Evolutionary conservation across 1,140 invertebrate species (phyloP).

Genomic region (Neotoxoptera formosana): DNA sequence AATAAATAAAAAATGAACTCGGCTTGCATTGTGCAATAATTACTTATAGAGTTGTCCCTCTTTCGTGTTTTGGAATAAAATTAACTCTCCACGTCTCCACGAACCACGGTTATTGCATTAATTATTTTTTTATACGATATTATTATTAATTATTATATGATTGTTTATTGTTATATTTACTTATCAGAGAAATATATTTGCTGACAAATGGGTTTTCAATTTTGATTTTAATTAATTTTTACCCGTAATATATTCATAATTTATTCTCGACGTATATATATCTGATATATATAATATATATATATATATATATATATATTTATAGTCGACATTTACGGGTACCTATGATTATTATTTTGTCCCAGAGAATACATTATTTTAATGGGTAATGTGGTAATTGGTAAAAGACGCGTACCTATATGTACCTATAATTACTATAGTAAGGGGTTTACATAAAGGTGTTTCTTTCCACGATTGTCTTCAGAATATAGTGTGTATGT

Average conservation of each 20-base stretch:
- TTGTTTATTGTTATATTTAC: too few relatives aligned
- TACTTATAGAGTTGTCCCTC: not conserved
- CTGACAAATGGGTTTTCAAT: not conserved
- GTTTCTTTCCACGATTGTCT: not conserved
- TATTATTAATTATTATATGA: not conserved
- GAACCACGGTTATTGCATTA: not conserved
- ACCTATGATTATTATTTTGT: not conserved
- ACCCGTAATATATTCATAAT: not conserved
- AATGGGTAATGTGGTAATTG: not conserved
- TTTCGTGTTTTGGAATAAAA: not conserved
- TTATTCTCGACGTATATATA: not conserved
- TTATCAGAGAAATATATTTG: not conserved
- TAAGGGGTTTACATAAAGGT: not conserved
- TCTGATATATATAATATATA: too few relatives aligned
- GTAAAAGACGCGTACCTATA: not conserved
- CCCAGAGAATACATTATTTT: not conserved
- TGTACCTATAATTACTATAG: not conserved
- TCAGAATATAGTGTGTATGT: not conserved
- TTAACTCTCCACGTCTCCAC: not conserved
- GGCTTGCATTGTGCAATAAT: not conserved
- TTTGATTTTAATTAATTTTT: not conserved
- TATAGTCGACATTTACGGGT: not conserved
- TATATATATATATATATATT: too few relatives aligned
- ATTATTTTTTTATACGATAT: not conserved
- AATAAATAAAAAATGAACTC: not conserved